Percentiles rank a stretch among this genome's conserved stretches.
Conservation (phyloP, 2,888 invertebrate species). For the Scaptomyza cyrtandrae region DNA sequence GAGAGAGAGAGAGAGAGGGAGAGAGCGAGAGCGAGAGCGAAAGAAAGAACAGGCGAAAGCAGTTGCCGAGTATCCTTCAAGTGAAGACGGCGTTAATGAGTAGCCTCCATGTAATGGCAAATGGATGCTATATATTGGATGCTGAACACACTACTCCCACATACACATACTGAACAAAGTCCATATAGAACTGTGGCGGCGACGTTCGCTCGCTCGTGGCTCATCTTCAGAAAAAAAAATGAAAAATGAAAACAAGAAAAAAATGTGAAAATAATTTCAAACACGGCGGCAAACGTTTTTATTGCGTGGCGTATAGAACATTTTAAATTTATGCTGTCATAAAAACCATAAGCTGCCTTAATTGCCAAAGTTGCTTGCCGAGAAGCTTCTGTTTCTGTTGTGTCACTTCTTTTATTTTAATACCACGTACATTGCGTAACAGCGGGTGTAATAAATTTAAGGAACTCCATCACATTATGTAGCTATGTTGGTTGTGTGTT, state of each 20-base stretch:
- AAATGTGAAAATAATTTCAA: slow-evolving; percentile 62
- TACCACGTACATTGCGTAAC: neutral
- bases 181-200: slow-evolving; percentile 14
- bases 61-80: slow-evolving; percentile 67
- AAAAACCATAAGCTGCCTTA: slow-evolving; percentile 79
- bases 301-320: slow-evolving; percentile 65
- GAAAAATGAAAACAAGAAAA: slow-evolving; percentile 8
- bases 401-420: slow-evolving; percentile 29
- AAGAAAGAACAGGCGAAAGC: slow-evolving; percentile 47
- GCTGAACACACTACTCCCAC: slow-evolving; percentile 5
- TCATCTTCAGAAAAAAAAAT: slow-evolving; percentile 29
- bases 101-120: slow-evolving; percentile 45
- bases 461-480: neutral
- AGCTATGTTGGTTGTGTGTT: neutral
- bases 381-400: slow-evolving; percentile 26
- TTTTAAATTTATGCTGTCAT: slow-evolving; percentile 78
- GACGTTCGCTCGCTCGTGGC: slow-evolving; percentile 22
- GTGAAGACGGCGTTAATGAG: slow-evolving; percentile 69
- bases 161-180: neutral
- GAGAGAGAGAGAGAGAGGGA: slow-evolving; percentile 1
- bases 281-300: slow-evolving; percentile 58
- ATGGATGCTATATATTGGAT: slow-evolving; percentile 36
- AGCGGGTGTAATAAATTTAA: neutral
- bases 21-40: neutral
- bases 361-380: slow-evolving; percentile 74